These are phyloP conservation scores for Chlamydotis undulata DNA, from an alignment of 2,113 vertebrate genomes.

Conservation along the genomic window DNA sequence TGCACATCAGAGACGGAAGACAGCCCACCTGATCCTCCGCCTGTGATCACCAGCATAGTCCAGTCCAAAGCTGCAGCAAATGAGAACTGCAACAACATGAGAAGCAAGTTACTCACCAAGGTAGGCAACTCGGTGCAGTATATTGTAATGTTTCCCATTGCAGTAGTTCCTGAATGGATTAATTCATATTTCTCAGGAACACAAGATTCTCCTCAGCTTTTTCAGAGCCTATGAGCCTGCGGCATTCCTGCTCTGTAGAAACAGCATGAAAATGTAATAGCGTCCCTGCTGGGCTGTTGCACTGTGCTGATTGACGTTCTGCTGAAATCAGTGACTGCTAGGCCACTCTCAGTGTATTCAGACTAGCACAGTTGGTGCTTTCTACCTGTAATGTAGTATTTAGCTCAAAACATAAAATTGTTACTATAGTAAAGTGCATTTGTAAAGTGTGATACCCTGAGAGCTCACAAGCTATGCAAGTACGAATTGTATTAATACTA, in stretches of 20 bases:
- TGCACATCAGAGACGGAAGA: constrained; percentile 39
- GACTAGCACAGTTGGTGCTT: neutral
- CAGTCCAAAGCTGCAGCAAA: constrained; percentile 41
- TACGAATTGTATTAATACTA: neutral
- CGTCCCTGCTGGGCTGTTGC: neutral
- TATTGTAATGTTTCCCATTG: neutral
- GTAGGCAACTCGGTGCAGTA: constrained; percentile 58
- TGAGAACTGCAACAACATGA: constrained; percentile 57
- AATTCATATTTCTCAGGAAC: neutral
- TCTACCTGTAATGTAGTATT: neutral
- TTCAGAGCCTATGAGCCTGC: neutral
- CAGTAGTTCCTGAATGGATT: neutral
- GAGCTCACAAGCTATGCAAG: neutral
- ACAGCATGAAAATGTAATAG: neutral
- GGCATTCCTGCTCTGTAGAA: neutral
- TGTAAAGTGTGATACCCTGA: neutral
- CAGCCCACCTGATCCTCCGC: neutral
- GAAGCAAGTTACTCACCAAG: constrained; percentile 85
- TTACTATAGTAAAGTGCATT: neutral
- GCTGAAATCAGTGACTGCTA: neutral
- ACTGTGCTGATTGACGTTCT: neutral
- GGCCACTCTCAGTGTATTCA: neutral
- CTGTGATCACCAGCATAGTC: constrained; percentile 13
- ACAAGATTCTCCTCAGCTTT: neutral
- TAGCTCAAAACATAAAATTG: neutral